A percentile compares a stretch with the other conserved stretches of the same genome.
Evolutionary conservation across 2,113 vertebrate genomes (phyloP).

Genomic region (Hippocampus guttulatus): DNA sequence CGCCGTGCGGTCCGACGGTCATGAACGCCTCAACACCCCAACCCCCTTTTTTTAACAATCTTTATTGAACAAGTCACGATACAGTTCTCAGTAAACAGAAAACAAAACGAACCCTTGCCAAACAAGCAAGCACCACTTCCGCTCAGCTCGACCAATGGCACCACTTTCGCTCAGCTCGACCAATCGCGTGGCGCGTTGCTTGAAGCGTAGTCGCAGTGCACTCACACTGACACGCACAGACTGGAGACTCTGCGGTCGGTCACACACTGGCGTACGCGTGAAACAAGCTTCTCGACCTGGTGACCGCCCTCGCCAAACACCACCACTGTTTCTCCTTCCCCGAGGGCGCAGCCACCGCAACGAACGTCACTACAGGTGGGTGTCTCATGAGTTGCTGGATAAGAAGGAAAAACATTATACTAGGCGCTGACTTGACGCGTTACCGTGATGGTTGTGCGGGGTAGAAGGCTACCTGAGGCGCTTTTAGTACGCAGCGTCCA

Average conservation of each 20-base stretch:
- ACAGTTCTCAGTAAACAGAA: too few species aligned
- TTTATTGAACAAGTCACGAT: too few species aligned
- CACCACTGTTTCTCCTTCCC: background rate
- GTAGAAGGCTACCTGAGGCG: slow-evolving; percentile 29
- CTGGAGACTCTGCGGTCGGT: slow-evolving; percentile 21
- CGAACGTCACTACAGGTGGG: slow-evolving; percentile 43
- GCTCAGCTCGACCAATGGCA: too few species aligned
- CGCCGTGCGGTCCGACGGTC: slow-evolving; percentile 15
- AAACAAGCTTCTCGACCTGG: slow-evolving; percentile 37
- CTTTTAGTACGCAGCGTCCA: background rate
- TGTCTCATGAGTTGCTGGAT: slow-evolving; percentile 7
- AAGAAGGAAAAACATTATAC: background rate
- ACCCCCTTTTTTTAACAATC: background rate
- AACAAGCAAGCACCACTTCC: slow-evolving; percentile 32
- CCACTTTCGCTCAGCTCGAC: slow-evolving; percentile 43
- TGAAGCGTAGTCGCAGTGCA: slow-evolving; percentile 55
- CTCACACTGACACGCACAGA: slow-evolving; percentile 26
- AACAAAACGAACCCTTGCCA: background rate
- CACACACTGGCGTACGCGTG: slow-evolving; percentile 13
- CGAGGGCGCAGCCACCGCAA: slow-evolving; percentile 3
- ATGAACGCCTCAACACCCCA: slow-evolving; percentile 17
- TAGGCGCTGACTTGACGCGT: slow-evolving; percentile 47
- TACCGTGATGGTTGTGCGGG: slow-evolving; percentile 23
- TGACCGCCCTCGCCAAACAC: slow-evolving; percentile 40
- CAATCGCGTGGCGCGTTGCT: slow-evolving; percentile 44